Evolutionary conservation across 2,888 invertebrate species (phyloP).

Genomic region (Mimachlamys varia): DNA sequence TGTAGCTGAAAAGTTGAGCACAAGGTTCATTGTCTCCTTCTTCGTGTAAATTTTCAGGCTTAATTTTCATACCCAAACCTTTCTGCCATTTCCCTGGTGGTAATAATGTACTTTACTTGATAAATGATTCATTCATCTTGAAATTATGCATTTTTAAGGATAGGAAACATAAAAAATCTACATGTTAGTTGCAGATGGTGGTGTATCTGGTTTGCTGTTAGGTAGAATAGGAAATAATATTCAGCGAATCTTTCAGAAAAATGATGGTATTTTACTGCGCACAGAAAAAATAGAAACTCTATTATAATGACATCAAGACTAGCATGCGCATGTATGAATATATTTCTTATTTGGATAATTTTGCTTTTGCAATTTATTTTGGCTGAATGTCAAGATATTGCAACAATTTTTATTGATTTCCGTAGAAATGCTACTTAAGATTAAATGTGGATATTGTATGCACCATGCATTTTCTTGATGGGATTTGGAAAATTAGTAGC

Average conservation of each 20-base stretch:
- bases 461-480: constrained; percentile 10
- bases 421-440: constrained; percentile 27
- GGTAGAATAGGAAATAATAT: not conserved
- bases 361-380: constrained; percentile 25
- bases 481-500: constrained; percentile 31
- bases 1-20: not conserved
- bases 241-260: not conserved
- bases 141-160: constrained; percentile 34
- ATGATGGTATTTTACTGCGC: constrained; percentile 13
- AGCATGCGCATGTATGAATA: constrained; percentile 11
- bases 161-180: not conserved
- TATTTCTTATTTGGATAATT: constrained; percentile 34
- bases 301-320: not conserved
- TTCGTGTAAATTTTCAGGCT: not conserved
- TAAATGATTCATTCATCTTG: constrained; percentile 8
- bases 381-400: constrained; percentile 34
- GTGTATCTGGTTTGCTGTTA: not conserved
- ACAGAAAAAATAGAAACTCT: not conserved
- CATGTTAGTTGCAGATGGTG: not conserved
- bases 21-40: not conserved
- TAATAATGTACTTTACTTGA: constrained; percentile 9
- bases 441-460: constrained; percentile 18
- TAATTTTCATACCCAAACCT: not conserved
- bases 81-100: not conserved
- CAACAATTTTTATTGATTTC: constrained; percentile 26